Percentiles rank a stretch among this genome's conserved stretches.
Evolutionary conservation across 2,888 invertebrate species (phyloP).

Genomic region (Papilio gigon): DNA sequence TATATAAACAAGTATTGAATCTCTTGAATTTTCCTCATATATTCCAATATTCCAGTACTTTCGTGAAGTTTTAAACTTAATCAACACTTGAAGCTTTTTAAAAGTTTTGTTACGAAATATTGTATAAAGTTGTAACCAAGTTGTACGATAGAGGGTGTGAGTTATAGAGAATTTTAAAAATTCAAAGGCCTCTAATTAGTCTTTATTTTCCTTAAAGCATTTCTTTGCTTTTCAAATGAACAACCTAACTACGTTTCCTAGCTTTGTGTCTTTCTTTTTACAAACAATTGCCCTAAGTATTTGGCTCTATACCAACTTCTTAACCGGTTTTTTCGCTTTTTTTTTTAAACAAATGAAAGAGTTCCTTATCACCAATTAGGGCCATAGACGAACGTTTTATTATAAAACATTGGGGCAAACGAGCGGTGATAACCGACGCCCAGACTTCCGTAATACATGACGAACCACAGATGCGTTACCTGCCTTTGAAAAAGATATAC

Average conservation of each 20-base stretch:
- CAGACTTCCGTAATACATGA: too few species aligned
- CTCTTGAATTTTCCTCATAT: too few species aligned
- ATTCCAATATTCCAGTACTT: neutral
- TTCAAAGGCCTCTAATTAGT: neutral
- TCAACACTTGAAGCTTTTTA: neutral
- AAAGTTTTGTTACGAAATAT: too few species aligned
- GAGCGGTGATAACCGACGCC: too few species aligned
- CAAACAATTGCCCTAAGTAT: slow-evolving; percentile 24
- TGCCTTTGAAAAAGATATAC: too few species aligned
- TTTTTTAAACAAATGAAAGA: slow-evolving; percentile 9
- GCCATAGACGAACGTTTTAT: neutral
- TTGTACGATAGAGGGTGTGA: too few species aligned
- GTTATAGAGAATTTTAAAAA: neutral
- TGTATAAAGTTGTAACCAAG: too few species aligned
- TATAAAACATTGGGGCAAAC: too few species aligned
- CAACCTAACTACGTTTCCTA: slow-evolving; percentile 12
- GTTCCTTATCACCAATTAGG: neutral
- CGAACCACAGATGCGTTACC: too few species aligned
- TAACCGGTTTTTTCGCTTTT: neutral
- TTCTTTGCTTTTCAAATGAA: neutral
- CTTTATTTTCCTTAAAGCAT: neutral
- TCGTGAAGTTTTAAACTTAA: neutral
- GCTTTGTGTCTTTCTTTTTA: slow-evolving; percentile 17
- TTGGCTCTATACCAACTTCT: slow-evolving; percentile 6
- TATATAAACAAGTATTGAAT: too few species aligned